Evolutionary conservation across 2,113 vertebrate genomes (phyloP).

Genomic region (Euleptes europaea): DNA sequence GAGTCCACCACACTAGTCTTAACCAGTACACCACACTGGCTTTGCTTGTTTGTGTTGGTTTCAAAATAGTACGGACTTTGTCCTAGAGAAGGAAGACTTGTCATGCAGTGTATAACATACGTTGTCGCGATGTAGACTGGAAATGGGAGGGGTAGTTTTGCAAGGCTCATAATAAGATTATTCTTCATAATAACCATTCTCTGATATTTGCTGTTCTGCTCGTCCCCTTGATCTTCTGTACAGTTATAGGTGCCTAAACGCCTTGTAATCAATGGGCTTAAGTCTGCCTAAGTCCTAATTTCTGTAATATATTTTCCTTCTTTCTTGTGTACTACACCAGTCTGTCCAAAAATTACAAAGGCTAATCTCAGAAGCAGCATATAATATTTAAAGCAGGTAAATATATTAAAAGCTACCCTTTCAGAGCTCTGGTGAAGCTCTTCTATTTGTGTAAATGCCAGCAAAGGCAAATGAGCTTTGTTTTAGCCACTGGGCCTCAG

Average conservation of each 20-base stretch:
- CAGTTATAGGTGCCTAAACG: too few relatives aligned
- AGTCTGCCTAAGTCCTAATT: not conserved
- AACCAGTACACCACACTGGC: too few relatives aligned
- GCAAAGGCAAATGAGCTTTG: not conserved
- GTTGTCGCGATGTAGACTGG: too few relatives aligned
- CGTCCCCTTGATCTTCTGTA: too few relatives aligned
- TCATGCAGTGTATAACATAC: not conserved
- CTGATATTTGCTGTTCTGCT: too few relatives aligned
- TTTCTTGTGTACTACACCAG: not conserved
- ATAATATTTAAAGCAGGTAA: not conserved
- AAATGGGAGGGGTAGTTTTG: too few relatives aligned
- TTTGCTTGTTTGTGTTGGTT: too few relatives aligned
- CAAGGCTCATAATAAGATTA: too few relatives aligned
- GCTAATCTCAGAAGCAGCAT: not conserved
- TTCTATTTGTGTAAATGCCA: not conserved
- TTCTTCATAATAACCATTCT: too few relatives aligned
- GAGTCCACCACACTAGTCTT: too few relatives aligned
- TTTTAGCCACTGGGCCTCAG: not conserved
- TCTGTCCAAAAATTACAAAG: not conserved
- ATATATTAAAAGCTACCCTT: not conserved
- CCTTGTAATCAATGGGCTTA: too few relatives aligned
- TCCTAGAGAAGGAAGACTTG: not conserved
- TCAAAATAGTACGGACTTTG: not conserved
- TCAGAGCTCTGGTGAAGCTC: not conserved
- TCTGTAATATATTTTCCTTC: not conserved